Conservation (phyloP, 2,113 vertebrate genomes). For the Hyperoodon ampullatus region DNA sequence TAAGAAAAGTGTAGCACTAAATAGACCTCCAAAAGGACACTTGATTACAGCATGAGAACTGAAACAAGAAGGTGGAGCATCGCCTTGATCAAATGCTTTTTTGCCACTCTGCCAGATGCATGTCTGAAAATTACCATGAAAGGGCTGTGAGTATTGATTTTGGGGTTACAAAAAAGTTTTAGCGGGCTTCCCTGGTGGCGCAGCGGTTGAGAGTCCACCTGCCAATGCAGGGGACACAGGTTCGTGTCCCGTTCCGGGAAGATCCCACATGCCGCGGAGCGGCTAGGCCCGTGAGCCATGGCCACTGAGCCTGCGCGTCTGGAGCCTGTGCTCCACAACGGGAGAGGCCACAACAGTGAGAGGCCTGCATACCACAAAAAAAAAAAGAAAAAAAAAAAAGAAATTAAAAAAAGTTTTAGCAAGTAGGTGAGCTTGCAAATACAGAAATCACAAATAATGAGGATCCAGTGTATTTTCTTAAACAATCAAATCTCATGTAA, state of each 20-base stretch:
- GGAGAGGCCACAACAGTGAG: too few relatives aligned
- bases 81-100: not conserved
- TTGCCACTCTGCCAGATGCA: not conserved
- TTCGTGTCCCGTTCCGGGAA: too few relatives aligned
- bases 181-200: too few relatives aligned
- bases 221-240: too few relatives aligned
- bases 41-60: not conserved
- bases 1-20: not conserved
- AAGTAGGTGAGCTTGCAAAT: slow-evolving; percentile 10
- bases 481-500: not conserved
- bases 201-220: too few relatives aligned
- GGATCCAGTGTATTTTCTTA: not conserved
- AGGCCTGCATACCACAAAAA: too few relatives aligned
- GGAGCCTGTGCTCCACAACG: too few relatives aligned
- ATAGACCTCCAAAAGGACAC: not conserved
- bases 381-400: too few relatives aligned
- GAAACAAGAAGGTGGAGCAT: not conserved
- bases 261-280: too few relatives aligned
- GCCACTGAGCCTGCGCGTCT: too few relatives aligned
- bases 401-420: not conserved
- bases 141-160: not conserved
- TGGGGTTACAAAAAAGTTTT: not conserved
- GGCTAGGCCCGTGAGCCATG: too few relatives aligned
- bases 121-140: not conserved
- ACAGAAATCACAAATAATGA: not conserved